A percentile compares a stretch with the other conserved stretches of the same genome.
phyloP scores from a whole-genome alignment of 2,888 invertebrate genomes.

The Drosophila sordidula region DNA sequence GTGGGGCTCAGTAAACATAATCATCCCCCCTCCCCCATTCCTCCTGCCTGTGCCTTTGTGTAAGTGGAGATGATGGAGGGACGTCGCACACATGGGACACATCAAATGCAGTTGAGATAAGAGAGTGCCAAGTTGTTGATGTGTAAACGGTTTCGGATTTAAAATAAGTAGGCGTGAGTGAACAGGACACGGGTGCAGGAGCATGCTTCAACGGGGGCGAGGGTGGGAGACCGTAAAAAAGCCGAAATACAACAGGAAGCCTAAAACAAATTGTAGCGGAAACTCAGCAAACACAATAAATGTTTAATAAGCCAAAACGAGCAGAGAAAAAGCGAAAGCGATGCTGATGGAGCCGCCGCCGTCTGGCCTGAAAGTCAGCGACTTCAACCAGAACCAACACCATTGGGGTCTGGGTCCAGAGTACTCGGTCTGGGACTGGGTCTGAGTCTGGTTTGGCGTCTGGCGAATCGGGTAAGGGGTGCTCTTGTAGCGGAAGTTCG shows the following conservation, averaged over 20 bases:
- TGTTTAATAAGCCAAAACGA: constrained; percentile 77
- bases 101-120: constrained; percentile 65
- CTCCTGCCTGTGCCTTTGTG: constrained; percentile 38
- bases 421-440: background rate
- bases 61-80: constrained; percentile 34
- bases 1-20: constrained; percentile 4
- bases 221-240: constrained; percentile 14
- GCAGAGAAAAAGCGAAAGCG: constrained; percentile 42
- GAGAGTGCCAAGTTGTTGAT: constrained; percentile 69
- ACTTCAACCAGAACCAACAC: background rate
- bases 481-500: constrained; percentile 49
- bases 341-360: constrained; percentile 3
- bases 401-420: background rate
- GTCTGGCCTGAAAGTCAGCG: constrained; percentile 13
- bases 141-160: constrained; percentile 70
- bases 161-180: constrained; percentile 62
- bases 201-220: background rate
- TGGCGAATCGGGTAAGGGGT: background rate
- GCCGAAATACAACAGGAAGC: constrained; percentile 53
- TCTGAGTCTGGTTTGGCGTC: constrained; percentile 4
- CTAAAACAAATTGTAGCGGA: constrained; percentile 78
- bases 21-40: constrained; percentile 14
- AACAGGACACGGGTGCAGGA: constrained; percentile 1
- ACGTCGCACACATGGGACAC: constrained; percentile 58
- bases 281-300: constrained; percentile 77